These are phyloP conservation scores for Epirrhoe tristata DNA, from an alignment of 2,888 invertebrate genomes.

Conservation along the genomic window DNA sequence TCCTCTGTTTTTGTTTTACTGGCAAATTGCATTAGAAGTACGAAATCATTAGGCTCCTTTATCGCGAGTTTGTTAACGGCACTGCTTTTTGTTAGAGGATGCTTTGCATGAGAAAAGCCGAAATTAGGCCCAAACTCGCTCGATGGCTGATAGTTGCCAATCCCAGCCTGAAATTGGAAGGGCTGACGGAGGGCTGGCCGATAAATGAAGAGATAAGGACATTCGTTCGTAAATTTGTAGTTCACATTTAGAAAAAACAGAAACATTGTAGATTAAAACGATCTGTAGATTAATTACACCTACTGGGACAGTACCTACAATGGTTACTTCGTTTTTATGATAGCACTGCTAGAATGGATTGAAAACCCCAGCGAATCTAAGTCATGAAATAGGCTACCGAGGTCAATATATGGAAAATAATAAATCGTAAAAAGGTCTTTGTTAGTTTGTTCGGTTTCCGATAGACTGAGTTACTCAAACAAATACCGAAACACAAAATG, in stretches of 20 bases:
- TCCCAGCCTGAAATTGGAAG: background rate
- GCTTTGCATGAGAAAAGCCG: conserved; percentile 32
- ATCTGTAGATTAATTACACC: no score
- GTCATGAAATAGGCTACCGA: background rate
- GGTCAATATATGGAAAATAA: background rate
- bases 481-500: background rate
- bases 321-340: no score
- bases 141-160: conserved; percentile 8
- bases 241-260: no score
- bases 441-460: background rate
- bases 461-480: conserved; percentile 1
- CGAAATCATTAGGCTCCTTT: conserved; percentile 35
- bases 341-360: no score
- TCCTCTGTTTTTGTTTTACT: conserved; percentile 33
- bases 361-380: no score
- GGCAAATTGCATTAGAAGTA: conserved; percentile 29
- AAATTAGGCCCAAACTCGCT: conserved; percentile 19
- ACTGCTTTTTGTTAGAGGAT: conserved; percentile 20
- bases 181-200: background rate
- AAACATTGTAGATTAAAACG: no score
- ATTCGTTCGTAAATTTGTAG: background rate
- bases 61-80: conserved; percentile 20
- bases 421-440: background rate
- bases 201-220: conserved; percentile 8
- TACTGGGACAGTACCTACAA: no score